Base-by-base conservation (phyloP, 2,797 vertebrate genomes). In the Pseudochirops cupreus region DNA sequence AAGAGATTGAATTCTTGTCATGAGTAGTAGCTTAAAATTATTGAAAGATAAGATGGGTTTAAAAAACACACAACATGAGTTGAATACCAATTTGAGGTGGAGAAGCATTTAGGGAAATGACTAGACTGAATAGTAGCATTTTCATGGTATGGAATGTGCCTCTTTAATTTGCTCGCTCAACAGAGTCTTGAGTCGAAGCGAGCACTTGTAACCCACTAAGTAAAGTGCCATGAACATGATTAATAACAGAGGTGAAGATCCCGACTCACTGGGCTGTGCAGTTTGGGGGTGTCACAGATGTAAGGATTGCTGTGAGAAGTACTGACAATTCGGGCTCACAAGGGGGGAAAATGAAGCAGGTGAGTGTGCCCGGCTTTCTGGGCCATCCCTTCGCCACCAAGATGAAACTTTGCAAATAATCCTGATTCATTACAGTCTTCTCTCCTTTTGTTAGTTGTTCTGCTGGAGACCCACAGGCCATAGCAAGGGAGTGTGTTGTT, bases 21-120 rank as follows among this genome's bases (percentile, higher is more conserved):
- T 62, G 92, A 92, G 93, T 91, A 96, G 96, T 92, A 91, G 94
- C 92, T 98, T 95, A 97, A 96, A 95, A 94, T 96, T 96, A 97
- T 92, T 97, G 94, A 97, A 96, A 96, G 95, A 56, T 90, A 95
- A 11, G n/a, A 74, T 94, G 91, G 54, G 93, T 96, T 97, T 14
- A 26, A 97, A 97, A 97, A 95, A 53, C n/a, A 87, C 12, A 67
- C 92, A 92, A 56, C 95, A 82, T 92, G 90, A 95, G 91, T 91
- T 29, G 95, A 97, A 97, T 97, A 96, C 92, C 95, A 93, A 96
- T 94, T 92, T 39, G 89, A 96, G 95, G 90, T 52, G 39, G 92
- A 91, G 93, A 91, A 58, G 90, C 95, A 46, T 91, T 96, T 93
- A 29, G 91, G 91, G 56, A 18, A 92, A 95, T 56, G 95, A 95